phyloP scores from a whole-genome alignment of 2,113 vertebrate genomes.

The Anthoscopus minutus region DNA sequence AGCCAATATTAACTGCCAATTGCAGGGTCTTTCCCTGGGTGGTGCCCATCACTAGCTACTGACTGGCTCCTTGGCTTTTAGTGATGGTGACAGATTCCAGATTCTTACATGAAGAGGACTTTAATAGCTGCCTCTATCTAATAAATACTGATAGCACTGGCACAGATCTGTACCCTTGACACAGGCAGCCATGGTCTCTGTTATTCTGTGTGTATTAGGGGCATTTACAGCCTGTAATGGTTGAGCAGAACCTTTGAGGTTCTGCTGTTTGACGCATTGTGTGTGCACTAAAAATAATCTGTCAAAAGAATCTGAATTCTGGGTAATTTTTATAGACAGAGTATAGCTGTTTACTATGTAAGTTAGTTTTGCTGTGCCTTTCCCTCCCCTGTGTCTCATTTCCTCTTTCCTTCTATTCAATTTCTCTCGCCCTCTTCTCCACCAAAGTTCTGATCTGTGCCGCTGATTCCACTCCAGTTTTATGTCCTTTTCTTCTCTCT shows the following conservation, averaged over 20 bases:
- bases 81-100: neutral
- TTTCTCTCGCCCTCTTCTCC: neutral
- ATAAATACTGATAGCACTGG: neutral
- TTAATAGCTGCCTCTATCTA: neutral
- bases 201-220: neutral
- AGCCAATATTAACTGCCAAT: neutral
- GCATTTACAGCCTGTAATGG: neutral
- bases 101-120: neutral
- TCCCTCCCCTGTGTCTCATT: neutral
- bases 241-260: neutral
- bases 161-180: neutral
- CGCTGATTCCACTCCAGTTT: neutral
- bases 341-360: neutral
- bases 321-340: neutral
- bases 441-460: neutral
- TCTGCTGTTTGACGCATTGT: neutral
- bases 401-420: constrained; percentile 10
- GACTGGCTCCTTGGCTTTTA: neutral
- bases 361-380: neutral
- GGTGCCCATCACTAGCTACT: neutral
- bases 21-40: neutral
- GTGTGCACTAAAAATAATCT: neutral
- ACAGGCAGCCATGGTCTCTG: neutral
- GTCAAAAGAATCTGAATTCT: neutral
- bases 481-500: neutral